Percentiles rank a stretch among this genome's conserved stretches.
phyloP scores from a whole-genome alignment of 2,888 invertebrate genomes.

The Leptinotarsa juncta region DNA sequence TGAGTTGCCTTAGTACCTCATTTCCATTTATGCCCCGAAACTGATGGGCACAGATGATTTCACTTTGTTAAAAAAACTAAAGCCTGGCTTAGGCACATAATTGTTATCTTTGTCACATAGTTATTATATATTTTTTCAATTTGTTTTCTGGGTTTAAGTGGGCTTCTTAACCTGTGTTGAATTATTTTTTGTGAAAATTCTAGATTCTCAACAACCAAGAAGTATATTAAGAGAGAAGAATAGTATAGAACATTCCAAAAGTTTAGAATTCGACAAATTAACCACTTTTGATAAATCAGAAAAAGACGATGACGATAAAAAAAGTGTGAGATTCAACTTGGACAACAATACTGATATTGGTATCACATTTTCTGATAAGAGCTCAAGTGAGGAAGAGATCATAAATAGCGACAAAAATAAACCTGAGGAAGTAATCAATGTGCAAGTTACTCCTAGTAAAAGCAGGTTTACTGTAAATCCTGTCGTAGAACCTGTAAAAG shows the following conservation, averaged over 20 bases:
- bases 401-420: slow-evolving; percentile 49
- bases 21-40: too few species aligned
- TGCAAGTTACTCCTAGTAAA: slow-evolving; percentile 54
- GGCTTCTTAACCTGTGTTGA: too few species aligned
- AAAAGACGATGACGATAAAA: slow-evolving; percentile 78
- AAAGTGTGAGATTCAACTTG: slow-evolving; percentile 78
- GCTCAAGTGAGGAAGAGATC: slow-evolving; percentile 58
- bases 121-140: neutral
- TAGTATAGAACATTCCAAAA: slow-evolving; percentile 58
- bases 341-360: slow-evolving; percentile 66
- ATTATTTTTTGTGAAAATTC: slow-evolving; percentile 6
- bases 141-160: neutral
- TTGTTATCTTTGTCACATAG: neutral
- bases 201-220: slow-evolving; percentile 63
- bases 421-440: slow-evolving; percentile 55
- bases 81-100: too few species aligned
- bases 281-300: slow-evolving; percentile 56
- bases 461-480: slow-evolving; percentile 59
- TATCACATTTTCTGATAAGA: slow-evolving; percentile 63
- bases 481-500: slow-evolving; percentile 50
- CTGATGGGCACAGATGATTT: neutral
- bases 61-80: neutral
- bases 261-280: slow-evolving; percentile 58
- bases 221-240: slow-evolving; percentile 75
- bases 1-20: too few species aligned